phyloP scores from a whole-genome alignment of 1,140 invertebrate species.

The Hylaeus anthracinus region DNA sequence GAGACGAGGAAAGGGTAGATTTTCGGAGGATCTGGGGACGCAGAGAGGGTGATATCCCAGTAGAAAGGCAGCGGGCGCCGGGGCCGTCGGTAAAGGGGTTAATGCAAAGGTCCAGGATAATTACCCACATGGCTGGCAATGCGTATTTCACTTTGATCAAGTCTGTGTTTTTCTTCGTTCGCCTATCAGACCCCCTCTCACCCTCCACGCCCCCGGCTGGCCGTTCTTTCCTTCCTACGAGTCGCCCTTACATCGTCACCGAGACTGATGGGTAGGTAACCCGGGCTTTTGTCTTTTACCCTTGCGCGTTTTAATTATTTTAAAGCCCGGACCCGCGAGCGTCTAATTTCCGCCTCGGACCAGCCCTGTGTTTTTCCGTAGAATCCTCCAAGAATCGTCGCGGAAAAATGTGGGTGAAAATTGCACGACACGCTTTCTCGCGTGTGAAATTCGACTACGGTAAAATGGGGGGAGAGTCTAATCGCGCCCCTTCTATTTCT shows the following conservation, averaged over 20 bases:
- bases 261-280: slow-evolving; percentile 69
- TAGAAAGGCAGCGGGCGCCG: slow-evolving; percentile 30
- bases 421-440: background rate
- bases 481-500: no score
- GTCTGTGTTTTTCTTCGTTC: slow-evolving; percentile 80
- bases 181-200: slow-evolving; percentile 71
- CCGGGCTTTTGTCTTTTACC: slow-evolving; percentile 74
- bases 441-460: slow-evolving; percentile 1
- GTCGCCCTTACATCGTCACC: slow-evolving; percentile 65
- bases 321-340: slow-evolving; percentile 74
- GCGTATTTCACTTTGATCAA: slow-evolving; percentile 80
- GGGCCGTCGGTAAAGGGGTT: slow-evolving; percentile 65
- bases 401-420: background rate
- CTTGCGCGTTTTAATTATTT: slow-evolving; percentile 80
- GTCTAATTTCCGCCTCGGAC: slow-evolving; percentile 74
- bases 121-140: slow-evolving; percentile 80
- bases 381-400: background rate
- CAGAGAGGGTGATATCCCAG: slow-evolving; percentile 39
- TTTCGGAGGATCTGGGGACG: slow-evolving; percentile 52
- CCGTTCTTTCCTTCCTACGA: slow-evolving; percentile 34
- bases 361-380: slow-evolving; percentile 23
- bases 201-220: slow-evolving; percentile 33
- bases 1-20: slow-evolving; percentile 47
- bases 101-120: slow-evolving; percentile 79
- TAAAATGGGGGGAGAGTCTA: no score